Base-by-base conservation (phyloP, 64 coral and sea anemone species). In the Porites australiensis region DNA sequence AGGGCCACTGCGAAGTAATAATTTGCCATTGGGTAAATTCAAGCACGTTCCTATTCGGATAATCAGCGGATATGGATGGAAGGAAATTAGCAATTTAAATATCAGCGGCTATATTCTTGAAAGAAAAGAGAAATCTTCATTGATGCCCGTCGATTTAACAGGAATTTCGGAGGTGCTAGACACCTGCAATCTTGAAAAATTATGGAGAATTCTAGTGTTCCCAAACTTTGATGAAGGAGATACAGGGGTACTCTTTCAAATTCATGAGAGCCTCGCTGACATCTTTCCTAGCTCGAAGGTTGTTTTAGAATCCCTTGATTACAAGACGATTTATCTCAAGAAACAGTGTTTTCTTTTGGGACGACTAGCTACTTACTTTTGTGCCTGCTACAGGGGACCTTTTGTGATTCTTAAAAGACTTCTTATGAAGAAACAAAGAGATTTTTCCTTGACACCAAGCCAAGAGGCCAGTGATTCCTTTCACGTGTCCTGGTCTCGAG, bases 301-400 rank as follows among this genome's bases (percentile, higher is more conserved):
- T 10, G 89, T 87, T 6, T 75, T 97, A 20, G 88, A 94, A 72
- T 94, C 95, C 16, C 89, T 97, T 20, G 95, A 77, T 63, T 97
- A 97, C 82, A 97, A 94, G 81, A 94, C 91, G 44, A 88, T 97
- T 2, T 91, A 88, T 88, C 86, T 97, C 54, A 93, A 91, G 87
- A 70, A 79, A 52, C 71, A 85, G 13, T 97, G 92, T 47, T 97
- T 83, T 53, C 70, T 47, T 51, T 54, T 97, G 44, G 83, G 94
- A 72, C 75, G 88, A 43, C 15, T 88, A 14, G 90, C 82, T 50
- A 76, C 94, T 15, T 93, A 88, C 83, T 27, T 97, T 1, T 94
- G 75, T 82, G 87, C 95, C 44, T 74, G 82, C 48, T 88, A 91
- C 44, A 83, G 75, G 13, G 95, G 95, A 75, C 95, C 95, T 14